Conservation (phyloP, 2,888 invertebrate species). For the Pelosia muscerda region DNA sequence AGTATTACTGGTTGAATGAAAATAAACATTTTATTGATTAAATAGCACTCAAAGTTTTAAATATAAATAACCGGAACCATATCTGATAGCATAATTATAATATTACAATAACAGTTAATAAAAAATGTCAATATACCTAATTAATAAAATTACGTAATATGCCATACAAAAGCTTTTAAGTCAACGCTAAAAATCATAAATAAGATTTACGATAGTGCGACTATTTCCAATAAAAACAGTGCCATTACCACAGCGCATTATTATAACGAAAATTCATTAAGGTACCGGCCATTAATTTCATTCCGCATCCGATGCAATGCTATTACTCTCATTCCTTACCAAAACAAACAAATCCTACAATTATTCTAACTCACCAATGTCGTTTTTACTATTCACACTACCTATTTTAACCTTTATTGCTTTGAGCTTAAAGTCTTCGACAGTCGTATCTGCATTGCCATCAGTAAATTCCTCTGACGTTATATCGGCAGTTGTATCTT, state of each 20-base stretch:
- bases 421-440: slow-evolving; percentile 48
- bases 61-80: not conserved
- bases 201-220: slow-evolving; percentile 45
- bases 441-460: slow-evolving; percentile 53
- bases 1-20: not conserved
- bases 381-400: slow-evolving; percentile 30
- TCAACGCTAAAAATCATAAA: slow-evolving; percentile 53
- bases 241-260: slow-evolving; percentile 72
- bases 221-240: slow-evolving; percentile 68
- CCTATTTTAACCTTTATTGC: slow-evolving; percentile 54
- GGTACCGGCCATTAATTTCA: slow-evolving; percentile 79
- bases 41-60: not conserved
- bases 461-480: slow-evolving; percentile 64
- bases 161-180: slow-evolving; percentile 52
- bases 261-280: slow-evolving; percentile 83
- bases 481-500: slow-evolving; percentile 56
- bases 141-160: slow-evolving; percentile 46
- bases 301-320: slow-evolving; percentile 75
- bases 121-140: slow-evolving; percentile 35
- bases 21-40: not conserved
- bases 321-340: slow-evolving; percentile 79
- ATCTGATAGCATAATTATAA: slow-evolving; percentile 18
- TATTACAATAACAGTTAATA: slow-evolving; percentile 44
- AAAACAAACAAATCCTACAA: slow-evolving; percentile 85
- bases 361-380: slow-evolving; percentile 73